Evolutionary conservation across 2,888 invertebrate species (phyloP), one percentile per base, ranked within the genome.

Genomic region (Prostheceraeus crozeri): DNA sequence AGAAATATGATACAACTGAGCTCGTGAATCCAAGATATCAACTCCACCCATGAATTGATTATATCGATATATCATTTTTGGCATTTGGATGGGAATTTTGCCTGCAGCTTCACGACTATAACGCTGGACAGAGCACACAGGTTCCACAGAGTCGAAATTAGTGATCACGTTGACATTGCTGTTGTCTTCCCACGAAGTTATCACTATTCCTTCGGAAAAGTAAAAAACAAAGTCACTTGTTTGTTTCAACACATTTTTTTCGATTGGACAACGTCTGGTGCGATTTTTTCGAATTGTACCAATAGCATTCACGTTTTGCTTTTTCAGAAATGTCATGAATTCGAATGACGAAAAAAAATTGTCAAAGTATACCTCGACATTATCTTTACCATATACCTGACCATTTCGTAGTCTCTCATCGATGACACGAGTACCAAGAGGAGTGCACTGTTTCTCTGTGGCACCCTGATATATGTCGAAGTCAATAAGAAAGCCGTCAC

Each of bases 31-130:
- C 52, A 63, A 57, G 21, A 60, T 31, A 33, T 61, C 60, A 10
- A 60, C 60, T 14, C 56, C 62, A 25, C 57, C 62, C 60, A 62
- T 62, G 14, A 33, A 30, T 31, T 58, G 21, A 31, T 61, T 63
- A 51, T 53, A 63, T 25, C 51, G 51, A n/a, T 21, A 40, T 16
- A 63, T 57, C 35, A 36, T n/a, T 30, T 27, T 31, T 23, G 60
- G 57, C 36, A 56, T 52, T 2, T 10, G 23, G 28, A 60, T 36
- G 14, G 27, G 14, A 10, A 62, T 45, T 31, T 33, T 25, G 19
- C 28, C 16, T n/a, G 14, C n/a, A 27, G 48, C 52, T 14, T 25
- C 30, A 10, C n/a, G 19, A 1, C 19, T 46, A 11, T 31, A 57
- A 4, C 53, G 6, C 16, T 51, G 19, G 6, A 19, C 60, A 25